These are phyloP conservation scores for Gadopsis marmoratus DNA, from an alignment of 2,797 vertebrate species.

Conservation along the genomic window DNA sequence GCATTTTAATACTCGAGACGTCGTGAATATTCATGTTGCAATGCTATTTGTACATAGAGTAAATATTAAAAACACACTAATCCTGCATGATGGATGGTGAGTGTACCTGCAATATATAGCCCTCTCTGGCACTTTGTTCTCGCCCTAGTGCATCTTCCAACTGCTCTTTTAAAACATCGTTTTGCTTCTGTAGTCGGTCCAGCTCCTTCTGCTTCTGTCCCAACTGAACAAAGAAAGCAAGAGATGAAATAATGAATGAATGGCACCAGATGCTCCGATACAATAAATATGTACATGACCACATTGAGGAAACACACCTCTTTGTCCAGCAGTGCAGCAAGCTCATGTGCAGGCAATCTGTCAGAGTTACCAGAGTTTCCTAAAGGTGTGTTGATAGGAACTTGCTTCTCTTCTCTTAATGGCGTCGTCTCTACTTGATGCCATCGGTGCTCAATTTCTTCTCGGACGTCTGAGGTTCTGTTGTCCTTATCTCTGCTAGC, in stretches of 20 bases:
- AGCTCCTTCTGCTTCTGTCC: slow-evolving; percentile 96
- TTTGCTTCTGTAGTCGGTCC: slow-evolving; percentile 93
- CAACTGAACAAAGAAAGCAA: slow-evolving; percentile 80
- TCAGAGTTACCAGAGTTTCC: slow-evolving; percentile 75
- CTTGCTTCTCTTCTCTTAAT: slow-evolving; percentile 95
- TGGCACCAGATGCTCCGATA: not conserved
- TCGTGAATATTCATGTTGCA: not conserved
- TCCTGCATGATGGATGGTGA: slow-evolving; percentile 14
- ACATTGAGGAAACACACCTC: slow-evolving; percentile 85
- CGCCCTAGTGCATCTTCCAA: slow-evolving; percentile 92
- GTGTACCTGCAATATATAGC: slow-evolving; percentile 95
- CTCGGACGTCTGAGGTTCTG: slow-evolving; percentile 87
- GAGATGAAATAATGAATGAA: not conserved
- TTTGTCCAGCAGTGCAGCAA: slow-evolving; percentile 91
- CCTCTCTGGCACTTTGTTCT: slow-evolving; percentile 93
- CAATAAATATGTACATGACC: not conserved
- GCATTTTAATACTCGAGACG: not conserved
- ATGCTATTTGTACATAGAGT: not conserved
- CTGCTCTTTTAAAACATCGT: slow-evolving; percentile 92
- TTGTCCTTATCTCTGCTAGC: slow-evolving; percentile 79
- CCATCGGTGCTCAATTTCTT: slow-evolving; percentile 97
- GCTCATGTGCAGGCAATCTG: slow-evolving; percentile 86
- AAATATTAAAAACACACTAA: not conserved
- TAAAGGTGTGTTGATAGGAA: slow-evolving; percentile 86
- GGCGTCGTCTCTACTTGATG: slow-evolving; percentile 97